Conservation (phyloP, 37 sponge, comb jelly and placozoan genomes). For the Tethya wilhelma region DNA sequence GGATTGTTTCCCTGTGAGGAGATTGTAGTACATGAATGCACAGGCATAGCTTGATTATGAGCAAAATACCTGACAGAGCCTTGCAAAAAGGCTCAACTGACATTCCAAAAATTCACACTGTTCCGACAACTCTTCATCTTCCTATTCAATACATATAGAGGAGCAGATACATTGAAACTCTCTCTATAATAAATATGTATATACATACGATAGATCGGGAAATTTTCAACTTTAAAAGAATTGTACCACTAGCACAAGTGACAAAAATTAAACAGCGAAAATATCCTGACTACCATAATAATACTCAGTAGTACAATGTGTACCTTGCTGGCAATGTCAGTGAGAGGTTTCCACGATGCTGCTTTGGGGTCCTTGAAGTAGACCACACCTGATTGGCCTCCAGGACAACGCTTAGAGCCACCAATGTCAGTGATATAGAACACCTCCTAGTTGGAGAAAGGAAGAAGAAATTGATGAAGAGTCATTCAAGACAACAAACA, state of each 20-base stretch:
- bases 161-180: no score
- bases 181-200: no score
- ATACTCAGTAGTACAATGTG: no score
- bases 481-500: background rate
- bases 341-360: background rate
- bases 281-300: no score
- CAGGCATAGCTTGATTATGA: no score
- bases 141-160: no score
- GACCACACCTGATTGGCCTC: background rate
- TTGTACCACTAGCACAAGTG: no score
- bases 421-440: constrained; percentile 24
- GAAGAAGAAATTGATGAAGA: background rate
- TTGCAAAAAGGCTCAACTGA: constrained; percentile 68
- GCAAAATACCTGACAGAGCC: constrained; percentile 52
- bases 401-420: background rate
- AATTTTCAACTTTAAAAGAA: no score
- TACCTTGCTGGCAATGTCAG: background rate
- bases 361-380: background rate
- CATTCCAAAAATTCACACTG: constrained; percentile 40
- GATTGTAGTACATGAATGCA: no score
- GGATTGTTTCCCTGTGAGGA: constrained; percentile 51
- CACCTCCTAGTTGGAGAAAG: constrained; percentile 7
- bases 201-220: no score
- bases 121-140: no score
- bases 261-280: no score